Base-by-base conservation (phyloP, 2,797 vertebrate genomes). In the Semaprochilodus insignis region DNA sequence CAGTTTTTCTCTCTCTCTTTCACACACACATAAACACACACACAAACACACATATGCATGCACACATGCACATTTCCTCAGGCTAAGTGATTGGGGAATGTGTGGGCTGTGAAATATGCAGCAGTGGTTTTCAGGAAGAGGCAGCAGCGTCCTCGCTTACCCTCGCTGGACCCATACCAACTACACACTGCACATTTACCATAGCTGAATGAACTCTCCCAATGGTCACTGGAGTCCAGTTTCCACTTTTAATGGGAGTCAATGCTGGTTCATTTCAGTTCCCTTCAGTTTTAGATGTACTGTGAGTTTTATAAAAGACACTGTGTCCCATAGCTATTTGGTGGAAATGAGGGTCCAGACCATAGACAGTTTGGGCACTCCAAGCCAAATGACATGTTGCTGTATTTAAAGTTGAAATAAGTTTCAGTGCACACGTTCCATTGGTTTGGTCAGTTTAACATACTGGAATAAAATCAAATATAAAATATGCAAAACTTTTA, bases 101-200 rank as follows among this genome's bases (percentile, higher is more conserved):
- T 77, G 36, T 67, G 76, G 72, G 76, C 54, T 82, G 48, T 82
- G 65, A 85, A 82, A 85, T 69, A 75, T 54, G 51, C n/a, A 82
- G 44, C 40, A 79, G 66, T 62, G 63, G 40, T 81, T 27, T 48
- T 71, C 48, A 54, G 76, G 65, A 84, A n/a, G 21, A 73, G 36
- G 63, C 62, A 78, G 34, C 51, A 67, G 2, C 40, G 21, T 48
- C 40, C 25, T 78, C 44, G 13, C 69, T 51, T 15, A 59, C 27
- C 31, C 66, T 17, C 36, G 52, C 21, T 14, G 44, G 21, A 54
- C 19, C 62, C 21, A 3, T 0, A n/a, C 57, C 81, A 80, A 72
- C 67, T 52, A 77, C 65, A 55, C 36, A 52, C 73, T 63, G 57
- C 63, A 63, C 48, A 62, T 80, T 81, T 21, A 55, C 63, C 36